Conservation (phyloP, 30 jellyfish, hydroid and myxozoan species). For the Cassiopea xamachana region DNA sequence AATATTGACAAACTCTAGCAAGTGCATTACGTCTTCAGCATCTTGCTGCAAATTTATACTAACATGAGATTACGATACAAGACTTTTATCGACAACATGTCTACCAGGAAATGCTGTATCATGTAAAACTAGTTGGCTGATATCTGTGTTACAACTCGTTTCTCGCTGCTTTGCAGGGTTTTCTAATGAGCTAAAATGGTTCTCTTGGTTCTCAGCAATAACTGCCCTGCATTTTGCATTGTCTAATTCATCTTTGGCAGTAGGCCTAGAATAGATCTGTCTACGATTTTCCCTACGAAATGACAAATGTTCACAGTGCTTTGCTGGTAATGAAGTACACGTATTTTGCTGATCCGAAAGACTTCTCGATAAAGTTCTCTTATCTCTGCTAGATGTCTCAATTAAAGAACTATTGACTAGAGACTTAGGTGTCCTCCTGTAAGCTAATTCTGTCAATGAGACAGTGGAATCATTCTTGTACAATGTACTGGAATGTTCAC, state of each 20-base stretch:
- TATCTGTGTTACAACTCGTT: neutral
- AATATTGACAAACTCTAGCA: too few relatives aligned
- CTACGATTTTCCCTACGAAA: neutral
- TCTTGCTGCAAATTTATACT: neutral
- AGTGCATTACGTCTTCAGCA: neutral
- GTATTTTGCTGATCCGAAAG: conserved; percentile 30
- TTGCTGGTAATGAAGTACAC: neutral
- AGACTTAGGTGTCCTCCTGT: neutral
- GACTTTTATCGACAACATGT: conserved; percentile 18
- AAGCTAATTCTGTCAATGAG: conserved; percentile 31
- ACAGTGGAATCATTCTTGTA: conserved; percentile 12
- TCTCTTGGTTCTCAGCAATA: neutral
- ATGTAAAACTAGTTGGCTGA: neutral
- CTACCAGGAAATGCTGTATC: neutral
- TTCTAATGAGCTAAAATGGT: conserved; percentile 12
- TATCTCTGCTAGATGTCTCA: neutral
- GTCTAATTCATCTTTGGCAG: conserved; percentile 19
- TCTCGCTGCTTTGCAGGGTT: conserved; percentile 9
- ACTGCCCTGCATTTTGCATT: neutral
- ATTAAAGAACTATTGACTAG: neutral
- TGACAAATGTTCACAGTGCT: neutral
- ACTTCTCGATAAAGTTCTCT: conserved; percentile 6
- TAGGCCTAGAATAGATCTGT: conserved; percentile 27
- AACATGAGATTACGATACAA: neutral
- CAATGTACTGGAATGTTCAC: neutral